Conservation (phyloP, 2,888 invertebrate species). For the Sinodicranocentrus sp. region DNA sequence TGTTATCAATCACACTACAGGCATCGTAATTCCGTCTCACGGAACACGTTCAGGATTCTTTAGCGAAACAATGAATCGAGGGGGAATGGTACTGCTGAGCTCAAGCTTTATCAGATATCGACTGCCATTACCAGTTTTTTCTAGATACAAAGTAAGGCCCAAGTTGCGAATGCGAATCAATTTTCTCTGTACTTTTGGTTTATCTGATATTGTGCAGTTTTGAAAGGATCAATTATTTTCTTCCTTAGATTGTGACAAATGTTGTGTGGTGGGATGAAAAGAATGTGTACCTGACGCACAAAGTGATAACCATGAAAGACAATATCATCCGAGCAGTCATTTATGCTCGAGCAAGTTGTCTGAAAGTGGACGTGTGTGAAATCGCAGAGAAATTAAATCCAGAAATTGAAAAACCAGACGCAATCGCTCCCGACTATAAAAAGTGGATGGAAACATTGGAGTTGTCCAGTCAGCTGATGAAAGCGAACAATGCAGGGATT, state of each 20-base stretch:
- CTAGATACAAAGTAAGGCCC: slow-evolving; percentile 83
- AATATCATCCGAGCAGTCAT: slow-evolving; percentile 89
- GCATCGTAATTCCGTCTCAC: slow-evolving; percentile 88
- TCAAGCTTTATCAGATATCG: slow-evolving; percentile 86
- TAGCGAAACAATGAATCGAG: slow-evolving; percentile 51
- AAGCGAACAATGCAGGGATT: slow-evolving; percentile 76
- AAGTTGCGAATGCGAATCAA: background rate
- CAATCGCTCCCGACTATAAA: slow-evolving; percentile 83
- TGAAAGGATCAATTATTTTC: too few species aligned
- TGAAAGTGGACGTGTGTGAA: slow-evolving; percentile 82
- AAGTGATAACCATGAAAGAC: slow-evolving; percentile 87
- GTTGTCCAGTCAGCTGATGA: slow-evolving; percentile 86
- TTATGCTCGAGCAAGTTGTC: slow-evolving; percentile 86
- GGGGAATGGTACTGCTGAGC: slow-evolving; percentile 61
- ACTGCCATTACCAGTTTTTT: slow-evolving; percentile 88
- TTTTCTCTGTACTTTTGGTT: background rate
- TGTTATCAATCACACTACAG: too few species aligned
- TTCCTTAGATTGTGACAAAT: slow-evolving; percentile 63
- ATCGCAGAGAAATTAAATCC: slow-evolving; percentile 85
- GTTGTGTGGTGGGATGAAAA: slow-evolving; percentile 92
- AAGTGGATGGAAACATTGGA: slow-evolving; percentile 88
- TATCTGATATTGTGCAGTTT: background rate
- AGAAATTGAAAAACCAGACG: slow-evolving; percentile 82
- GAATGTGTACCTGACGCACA: slow-evolving; percentile 90
- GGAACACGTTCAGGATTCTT: slow-evolving; percentile 84